A percentile compares a stretch with the other conserved stretches of the same genome.
These are phyloP conservation scores for Cottus gobio DNA, from an alignment of 2,113 vertebrate genomes.

Conservation along the genomic window DNA sequence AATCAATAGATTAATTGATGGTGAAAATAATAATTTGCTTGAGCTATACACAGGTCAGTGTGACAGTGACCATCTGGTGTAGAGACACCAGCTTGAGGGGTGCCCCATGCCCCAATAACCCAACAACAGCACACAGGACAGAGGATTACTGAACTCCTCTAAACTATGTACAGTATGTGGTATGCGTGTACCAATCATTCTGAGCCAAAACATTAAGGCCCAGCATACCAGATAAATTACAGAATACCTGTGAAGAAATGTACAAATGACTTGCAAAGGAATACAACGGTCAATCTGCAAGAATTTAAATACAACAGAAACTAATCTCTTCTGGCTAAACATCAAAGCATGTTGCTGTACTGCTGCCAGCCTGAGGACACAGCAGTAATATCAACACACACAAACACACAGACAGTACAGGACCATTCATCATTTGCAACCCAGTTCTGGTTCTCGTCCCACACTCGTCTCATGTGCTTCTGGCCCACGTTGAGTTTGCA, in stretches of 20 bases:
- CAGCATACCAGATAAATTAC: conserved; percentile 7
- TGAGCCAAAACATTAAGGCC: conserved; percentile 30
- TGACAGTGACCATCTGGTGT: conserved; percentile 45
- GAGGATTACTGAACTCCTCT: conserved; percentile 42
- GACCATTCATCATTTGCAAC: conserved; percentile 71
- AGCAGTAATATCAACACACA: not conserved
- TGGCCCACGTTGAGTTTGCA: conserved; percentile 63
- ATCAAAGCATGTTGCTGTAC: conserved; percentile 15
- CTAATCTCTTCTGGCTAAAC: conserved; percentile 5
- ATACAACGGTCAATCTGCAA: conserved; percentile 24
- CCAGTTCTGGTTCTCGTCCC: conserved; percentile 62
- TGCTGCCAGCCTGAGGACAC: conserved; percentile 23
- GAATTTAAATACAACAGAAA: not conserved
- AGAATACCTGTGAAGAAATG: conserved; percentile 13
- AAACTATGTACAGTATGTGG: conserved; percentile 31
- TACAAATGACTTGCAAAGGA: not conserved
- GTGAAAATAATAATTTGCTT: not conserved
- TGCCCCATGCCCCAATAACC: conserved; percentile 54
- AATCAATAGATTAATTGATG: not conserved
- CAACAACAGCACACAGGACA: conserved; percentile 30
- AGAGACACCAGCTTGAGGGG: conserved; percentile 50
- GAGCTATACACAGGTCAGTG: conserved; percentile 36
- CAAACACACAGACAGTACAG: conserved; percentile 6
- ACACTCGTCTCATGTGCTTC: conserved; percentile 45
- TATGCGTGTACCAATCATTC: conserved; percentile 8